Base-by-base conservation (phyloP, 2,888 invertebrate genomes). In the Stegophylla sp. region DNA sequence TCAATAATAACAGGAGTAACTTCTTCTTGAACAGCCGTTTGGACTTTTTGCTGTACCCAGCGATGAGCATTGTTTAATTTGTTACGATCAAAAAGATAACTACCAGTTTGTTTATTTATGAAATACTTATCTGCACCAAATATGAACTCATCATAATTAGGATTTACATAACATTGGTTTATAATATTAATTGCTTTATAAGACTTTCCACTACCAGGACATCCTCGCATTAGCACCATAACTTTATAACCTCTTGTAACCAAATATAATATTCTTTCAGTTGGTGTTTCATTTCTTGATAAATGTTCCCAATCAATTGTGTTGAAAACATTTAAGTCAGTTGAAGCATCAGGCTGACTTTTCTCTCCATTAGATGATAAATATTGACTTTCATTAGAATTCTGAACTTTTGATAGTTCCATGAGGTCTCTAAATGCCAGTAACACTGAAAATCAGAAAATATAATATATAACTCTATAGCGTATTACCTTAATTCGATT, bases 191-290 rank as follows among this genome's bases (percentile, higher is more conserved):
- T 88, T 0, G 94, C 93, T 82, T 94, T 85, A 84, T 89, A 88
- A 0, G 92, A 88, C 87, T 97, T 97, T 0, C 97, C 97, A 86
- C 93, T 92, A 0, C 96, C 96, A 0, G 96, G 92, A 5, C 91
- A 87, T 0, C 97, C 97, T 83, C 97, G 88, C 88, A 97, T 87
- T 2, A 97, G 85, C 15, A 97, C 88, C 85, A 97, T 85, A 10
- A 92, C 88, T 85, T 91, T 90, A 77, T 87, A 88, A 0, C 91
- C 91, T 69, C 88, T 85, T 26, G 86, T 87, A 53, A 90, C 88
- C 20, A 84, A 84, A 13, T 84, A 69, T 20, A 75, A 67, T 12
- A 85, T 84, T 56, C 83, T 82, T 20, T 83, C 76, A 48, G 82
- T 67, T 15, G 82, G 63, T 1, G 69, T n/a, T 71, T 82, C 48